These are phyloP conservation scores for Pseudomyrmex flavicornis DNA, from an alignment of 1,140 invertebrate genomes.

Conservation along the genomic window DNA sequence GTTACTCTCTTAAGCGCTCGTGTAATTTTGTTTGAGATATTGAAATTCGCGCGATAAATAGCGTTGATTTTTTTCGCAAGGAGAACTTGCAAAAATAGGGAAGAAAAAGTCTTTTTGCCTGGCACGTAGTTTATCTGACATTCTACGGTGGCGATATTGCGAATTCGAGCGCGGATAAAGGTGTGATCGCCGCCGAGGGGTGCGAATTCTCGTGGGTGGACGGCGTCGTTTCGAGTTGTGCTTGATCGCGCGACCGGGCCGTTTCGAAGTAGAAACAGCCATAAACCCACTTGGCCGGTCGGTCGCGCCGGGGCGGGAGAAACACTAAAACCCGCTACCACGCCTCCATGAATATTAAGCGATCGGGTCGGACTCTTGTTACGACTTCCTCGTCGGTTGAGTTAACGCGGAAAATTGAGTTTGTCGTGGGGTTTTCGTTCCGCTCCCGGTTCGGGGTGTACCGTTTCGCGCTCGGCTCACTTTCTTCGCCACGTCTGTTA, in stretches of 20 bases:
- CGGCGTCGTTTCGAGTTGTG: constrained; percentile 10
- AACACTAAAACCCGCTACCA: constrained; percentile 47
- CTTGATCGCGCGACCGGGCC: constrained; percentile 35
- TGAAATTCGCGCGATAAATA: background rate
- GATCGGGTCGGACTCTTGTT: constrained; percentile 66
- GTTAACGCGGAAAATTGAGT: constrained; percentile 68
- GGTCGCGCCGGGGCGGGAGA: constrained; percentile 12
- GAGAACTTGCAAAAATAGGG: background rate
- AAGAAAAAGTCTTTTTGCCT: background rate
- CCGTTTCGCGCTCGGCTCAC: constrained; percentile 8
- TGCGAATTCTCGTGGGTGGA: constrained; percentile 17
- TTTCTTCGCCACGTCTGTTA: constrained; percentile 23
- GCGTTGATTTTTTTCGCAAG: background rate
- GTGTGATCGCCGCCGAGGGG: background rate
- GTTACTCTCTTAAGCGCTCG: background rate
- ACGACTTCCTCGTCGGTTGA: constrained; percentile 54
- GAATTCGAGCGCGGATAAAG: background rate
- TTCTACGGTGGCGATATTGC: background rate
- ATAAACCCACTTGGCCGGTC: constrained; percentile 57
- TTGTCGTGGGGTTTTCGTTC: constrained; percentile 49
- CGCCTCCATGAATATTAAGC: constrained; percentile 74
- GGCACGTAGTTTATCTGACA: background rate
- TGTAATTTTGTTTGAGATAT: background rate
- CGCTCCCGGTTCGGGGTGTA: constrained; percentile 19
- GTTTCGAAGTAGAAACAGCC: constrained; percentile 64